Evolutionary conservation across 2,797 vertebrate genomes (phyloP).

Genomic region (Oreochromis mossambicus): DNA sequence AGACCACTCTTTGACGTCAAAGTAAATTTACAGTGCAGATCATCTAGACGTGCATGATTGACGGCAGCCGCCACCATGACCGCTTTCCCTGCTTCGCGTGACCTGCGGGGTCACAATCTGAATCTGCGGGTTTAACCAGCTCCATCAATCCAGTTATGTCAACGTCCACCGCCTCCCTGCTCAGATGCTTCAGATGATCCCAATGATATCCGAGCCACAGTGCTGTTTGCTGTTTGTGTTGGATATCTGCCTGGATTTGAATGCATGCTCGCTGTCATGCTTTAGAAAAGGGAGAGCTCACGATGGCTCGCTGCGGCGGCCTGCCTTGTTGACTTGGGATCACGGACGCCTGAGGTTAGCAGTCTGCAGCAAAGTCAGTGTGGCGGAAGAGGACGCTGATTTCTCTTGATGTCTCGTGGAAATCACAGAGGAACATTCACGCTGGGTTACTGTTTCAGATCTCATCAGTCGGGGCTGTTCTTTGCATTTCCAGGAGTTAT

Average conservation of each 20-base stretch:
- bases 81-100: not conserved
- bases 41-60: not conserved
- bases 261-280: not conserved
- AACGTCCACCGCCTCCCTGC: not conserved
- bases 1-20: not conserved
- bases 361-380: not conserved
- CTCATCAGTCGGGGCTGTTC: not conserved
- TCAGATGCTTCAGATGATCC: not conserved
- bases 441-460: not conserved
- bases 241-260: constrained; percentile 11
- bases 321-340: not conserved
- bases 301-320: not conserved
- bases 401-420: not conserved
- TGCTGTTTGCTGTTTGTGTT: not conserved
- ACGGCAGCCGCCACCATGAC: not conserved
- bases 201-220: not conserved
- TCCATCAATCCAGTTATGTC: constrained; percentile 25
- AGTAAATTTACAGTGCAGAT: not conserved
- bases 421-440: constrained; percentile 6
- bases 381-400: not conserved
- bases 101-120: constrained; percentile 4
- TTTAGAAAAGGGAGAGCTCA: not conserved
- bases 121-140: constrained; percentile 10
- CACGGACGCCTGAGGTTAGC: not conserved
- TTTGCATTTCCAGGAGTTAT: constrained; percentile 16